Percentiles rank a stretch among this genome's conserved stretches.
These are phyloP conservation scores for Poecilobothrus nobilitatus DNA, from an alignment of 2,888 invertebrate species.

Conservation along the genomic window DNA sequence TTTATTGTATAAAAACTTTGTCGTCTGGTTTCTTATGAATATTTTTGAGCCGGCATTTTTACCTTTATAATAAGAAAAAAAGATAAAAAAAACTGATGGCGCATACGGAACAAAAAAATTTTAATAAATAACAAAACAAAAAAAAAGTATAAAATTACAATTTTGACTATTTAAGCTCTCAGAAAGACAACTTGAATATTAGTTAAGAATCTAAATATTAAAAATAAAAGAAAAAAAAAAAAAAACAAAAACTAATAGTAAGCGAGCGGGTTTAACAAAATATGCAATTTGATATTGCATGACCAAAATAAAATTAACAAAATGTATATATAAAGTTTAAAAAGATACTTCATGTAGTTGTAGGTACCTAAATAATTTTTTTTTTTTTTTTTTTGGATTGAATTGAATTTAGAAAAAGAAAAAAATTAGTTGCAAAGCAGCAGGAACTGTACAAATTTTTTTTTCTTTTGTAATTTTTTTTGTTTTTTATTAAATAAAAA, in stretches of 20 bases:
- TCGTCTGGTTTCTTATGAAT: no score
- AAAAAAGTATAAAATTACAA: background rate
- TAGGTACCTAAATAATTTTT: no score
- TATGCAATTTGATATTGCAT: conserved; percentile 3
- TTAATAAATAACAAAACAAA: background rate
- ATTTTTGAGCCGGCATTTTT: background rate
- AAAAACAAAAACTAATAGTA: background rate
- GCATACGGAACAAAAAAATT: background rate
- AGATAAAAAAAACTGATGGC: background rate
- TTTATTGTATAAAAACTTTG: background rate
- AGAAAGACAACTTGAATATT: background rate
- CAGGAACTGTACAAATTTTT: no score
- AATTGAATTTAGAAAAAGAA: no score
- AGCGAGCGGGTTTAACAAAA: no score
- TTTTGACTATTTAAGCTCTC: background rate
- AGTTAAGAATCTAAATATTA: background rate
- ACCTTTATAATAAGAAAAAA: background rate
- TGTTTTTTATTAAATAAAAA: no score
- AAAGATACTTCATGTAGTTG: no score
- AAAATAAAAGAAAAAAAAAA: background rate
- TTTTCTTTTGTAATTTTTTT: no score
- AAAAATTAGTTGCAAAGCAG: no score
- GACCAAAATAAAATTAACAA: background rate
- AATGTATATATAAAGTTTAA: background rate
- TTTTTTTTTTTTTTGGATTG: no score